A percentile compares a stretch with the other conserved stretches of the same genome.
These are phyloP conservation scores for Anthopleura sola DNA, from an alignment of 64 coral and sea anemone genomes.

Conservation along the genomic window DNA sequence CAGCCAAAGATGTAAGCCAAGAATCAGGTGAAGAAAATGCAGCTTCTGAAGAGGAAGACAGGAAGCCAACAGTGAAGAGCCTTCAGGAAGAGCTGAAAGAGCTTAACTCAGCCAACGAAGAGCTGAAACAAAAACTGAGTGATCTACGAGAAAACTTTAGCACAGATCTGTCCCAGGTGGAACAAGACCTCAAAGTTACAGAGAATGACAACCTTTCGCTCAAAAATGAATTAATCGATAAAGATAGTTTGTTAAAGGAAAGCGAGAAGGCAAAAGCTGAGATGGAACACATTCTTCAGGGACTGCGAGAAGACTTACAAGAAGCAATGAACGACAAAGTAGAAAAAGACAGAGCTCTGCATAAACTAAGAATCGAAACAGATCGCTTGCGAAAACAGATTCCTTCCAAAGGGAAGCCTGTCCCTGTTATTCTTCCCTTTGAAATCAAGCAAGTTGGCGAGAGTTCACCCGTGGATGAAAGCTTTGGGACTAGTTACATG, in stretches of 20 bases:
- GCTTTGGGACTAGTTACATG: conserved; percentile 28
- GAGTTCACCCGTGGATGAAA: conserved; percentile 36
- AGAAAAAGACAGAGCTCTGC: conserved; percentile 48
- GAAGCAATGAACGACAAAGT: conserved; percentile 72
- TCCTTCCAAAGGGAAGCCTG: conserved; percentile 38
- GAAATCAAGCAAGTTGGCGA: conserved; percentile 54
- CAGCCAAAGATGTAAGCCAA: background rate
- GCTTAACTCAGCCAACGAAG: conserved; percentile 50
- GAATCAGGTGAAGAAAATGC: background rate
- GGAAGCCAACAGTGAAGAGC: background rate
- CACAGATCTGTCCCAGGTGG: conserved; percentile 36
- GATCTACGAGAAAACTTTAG: conserved; percentile 50
- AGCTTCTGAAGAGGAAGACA: background rate
- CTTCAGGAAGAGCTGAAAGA: conserved; percentile 63
- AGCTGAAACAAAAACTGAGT: conserved; percentile 42
- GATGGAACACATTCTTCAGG: conserved; percentile 66
- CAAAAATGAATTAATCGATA: conserved; percentile 16
- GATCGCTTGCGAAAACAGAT: conserved; percentile 64
- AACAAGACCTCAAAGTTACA: conserved; percentile 13
- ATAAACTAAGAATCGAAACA: conserved; percentile 57
- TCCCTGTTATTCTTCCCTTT: conserved; percentile 46
- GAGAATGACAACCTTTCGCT: conserved; percentile 34
- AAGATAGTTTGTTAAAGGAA: conserved; percentile 40
- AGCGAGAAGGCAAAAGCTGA: conserved; percentile 40
- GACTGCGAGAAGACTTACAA: conserved; percentile 74